Evolutionary conservation across 2,797 vertebrate genomes (phyloP), one percentile per base, ranked within the genome.

Genomic region (Lithobates pipiens): DNA sequence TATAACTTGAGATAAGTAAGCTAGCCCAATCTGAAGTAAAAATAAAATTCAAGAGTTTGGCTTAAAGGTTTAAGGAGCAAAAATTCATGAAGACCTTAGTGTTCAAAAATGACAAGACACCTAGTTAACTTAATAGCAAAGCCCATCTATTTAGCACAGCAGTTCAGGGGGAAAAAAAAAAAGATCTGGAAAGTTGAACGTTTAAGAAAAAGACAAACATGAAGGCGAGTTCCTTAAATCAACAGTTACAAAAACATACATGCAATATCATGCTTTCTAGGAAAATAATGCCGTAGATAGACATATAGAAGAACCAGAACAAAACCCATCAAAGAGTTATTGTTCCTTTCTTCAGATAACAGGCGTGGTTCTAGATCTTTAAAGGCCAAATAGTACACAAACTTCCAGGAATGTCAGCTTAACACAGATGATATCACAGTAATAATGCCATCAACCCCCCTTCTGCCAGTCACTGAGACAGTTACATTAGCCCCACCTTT

Each of bases 401-500:
- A 77, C 44, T 54, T 85, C 63, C 8, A 82, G 36, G 50, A 82
- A 77, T 46, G 74, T 82, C 67, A 77, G 65, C 76, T 16, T 76
- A 72, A 76, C 25, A 44, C 67, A 9, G 63, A 80, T 70, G 36
- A 65, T 61, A 75, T 80, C 71, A 70, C 63, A 27, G 29, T 54
- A 57, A 67, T 85, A 79, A 85, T 39, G 61, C 61, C 63, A 85
- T 36, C 61, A 81, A 72, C 29, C 46, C n/a, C 63, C 73, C 46
- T 82, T 63, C 73, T 63, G 78, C 65, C 78, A 86, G 27, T 50
- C 84, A 85, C 25, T 13, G 29, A 86, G 85, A 77, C 80, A 72
- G 74, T 54, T 80, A 68, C 10, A 71, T 71, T 80, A 34, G 27
- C 78, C 78, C 29, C 69, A 70, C 67, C 27, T 80, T 67, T 34